Conservation (phyloP, 2,888 invertebrate genomes). For the Synanthedon myopaeformis region DNA sequence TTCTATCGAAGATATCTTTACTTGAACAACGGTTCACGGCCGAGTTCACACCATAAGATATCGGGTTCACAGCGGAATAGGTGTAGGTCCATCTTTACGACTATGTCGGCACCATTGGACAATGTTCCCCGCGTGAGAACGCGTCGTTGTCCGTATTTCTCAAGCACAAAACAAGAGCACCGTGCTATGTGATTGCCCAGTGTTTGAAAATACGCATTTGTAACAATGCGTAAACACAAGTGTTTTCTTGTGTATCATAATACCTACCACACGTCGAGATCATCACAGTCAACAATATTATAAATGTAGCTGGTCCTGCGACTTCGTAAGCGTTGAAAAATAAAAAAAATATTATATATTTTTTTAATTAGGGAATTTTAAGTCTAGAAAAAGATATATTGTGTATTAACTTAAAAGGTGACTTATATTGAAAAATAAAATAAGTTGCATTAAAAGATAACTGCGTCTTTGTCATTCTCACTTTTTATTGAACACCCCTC, state of each 20-base stretch:
- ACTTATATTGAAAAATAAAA: no score
- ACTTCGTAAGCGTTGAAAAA: no score
- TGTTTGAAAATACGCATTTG: conserved; percentile 47
- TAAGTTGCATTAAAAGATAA: no score
- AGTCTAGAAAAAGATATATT: no score
- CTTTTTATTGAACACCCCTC: no score
- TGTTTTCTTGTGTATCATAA: not conserved
- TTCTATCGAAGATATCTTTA: not conserved
- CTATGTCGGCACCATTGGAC: conserved; percentile 19
- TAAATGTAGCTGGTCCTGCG: no score
- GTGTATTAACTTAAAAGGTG: no score
- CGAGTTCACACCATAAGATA: not conserved
- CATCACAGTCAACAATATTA: no score
- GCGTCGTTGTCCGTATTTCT: conserved; percentile 35
- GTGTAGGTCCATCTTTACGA: not conserved
- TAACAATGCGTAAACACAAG: not conserved
- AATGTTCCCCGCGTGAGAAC: conserved; percentile 41
- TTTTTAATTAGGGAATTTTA: no score
- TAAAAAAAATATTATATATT: no score
- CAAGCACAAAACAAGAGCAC: conserved; percentile 31
- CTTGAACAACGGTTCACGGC: not conserved
- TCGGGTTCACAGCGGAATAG: not conserved
- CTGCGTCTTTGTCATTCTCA: no score
- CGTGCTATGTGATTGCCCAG: conserved; percentile 26
- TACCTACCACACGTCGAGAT: no score